Evolutionary conservation across 2,113 vertebrate species (phyloP).

Genomic region (Chascanopsetta lugubris): DNA sequence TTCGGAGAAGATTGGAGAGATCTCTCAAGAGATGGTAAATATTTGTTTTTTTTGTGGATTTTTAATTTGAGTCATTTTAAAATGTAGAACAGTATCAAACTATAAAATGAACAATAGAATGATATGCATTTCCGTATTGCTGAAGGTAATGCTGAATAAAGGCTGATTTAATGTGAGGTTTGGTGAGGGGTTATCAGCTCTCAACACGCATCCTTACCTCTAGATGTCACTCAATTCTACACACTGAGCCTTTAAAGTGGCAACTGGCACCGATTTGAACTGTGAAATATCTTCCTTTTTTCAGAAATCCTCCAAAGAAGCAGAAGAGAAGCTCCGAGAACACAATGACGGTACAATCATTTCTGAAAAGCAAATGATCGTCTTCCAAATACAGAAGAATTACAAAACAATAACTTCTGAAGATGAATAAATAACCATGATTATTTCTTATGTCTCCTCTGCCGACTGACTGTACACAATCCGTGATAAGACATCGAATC

Average conservation of each 20-base stretch:
- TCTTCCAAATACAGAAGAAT: neutral
- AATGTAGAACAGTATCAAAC: neutral
- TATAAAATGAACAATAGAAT: too few species aligned
- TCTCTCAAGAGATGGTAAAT: conserved; percentile 38
- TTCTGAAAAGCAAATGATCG: neutral
- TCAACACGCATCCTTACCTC: too few species aligned
- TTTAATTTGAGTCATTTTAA: neutral
- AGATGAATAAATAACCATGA: neutral
- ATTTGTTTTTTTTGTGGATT: neutral
- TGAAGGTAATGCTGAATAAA: too few species aligned
- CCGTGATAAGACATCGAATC: conserved; percentile 33
- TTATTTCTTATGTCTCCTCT: conserved; percentile 3
- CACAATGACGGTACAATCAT: conserved; percentile 34
- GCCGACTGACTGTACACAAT: neutral
- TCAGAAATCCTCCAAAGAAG: conserved; percentile 56
- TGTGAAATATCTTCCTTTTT: conserved; percentile 42
- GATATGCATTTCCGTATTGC: too few species aligned
- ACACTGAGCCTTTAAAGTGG: neutral
- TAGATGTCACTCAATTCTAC: too few species aligned
- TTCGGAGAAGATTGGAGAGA: neutral
- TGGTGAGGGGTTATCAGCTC: too few species aligned
- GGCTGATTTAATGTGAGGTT: too few species aligned
- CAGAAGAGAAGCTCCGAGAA: neutral
- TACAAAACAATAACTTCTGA: too few species aligned
- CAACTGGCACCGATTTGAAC: too few species aligned